Percentiles rank a stretch among this genome's conserved stretches.
Conservation (phyloP, 1,140 invertebrate species). For the Bombus turneri region DNA sequence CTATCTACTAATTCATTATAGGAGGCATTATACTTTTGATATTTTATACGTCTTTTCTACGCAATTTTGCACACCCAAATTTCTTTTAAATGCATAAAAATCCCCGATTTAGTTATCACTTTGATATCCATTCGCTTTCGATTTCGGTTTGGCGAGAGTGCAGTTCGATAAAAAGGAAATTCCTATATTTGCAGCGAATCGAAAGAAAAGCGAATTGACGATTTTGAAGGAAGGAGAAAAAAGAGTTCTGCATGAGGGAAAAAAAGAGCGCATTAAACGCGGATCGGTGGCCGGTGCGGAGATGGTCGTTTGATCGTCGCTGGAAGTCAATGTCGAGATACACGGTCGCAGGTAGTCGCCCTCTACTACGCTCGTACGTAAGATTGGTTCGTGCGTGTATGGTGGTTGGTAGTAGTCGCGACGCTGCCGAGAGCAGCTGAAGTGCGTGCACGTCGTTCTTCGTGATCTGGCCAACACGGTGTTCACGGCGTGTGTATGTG, state of each 20-base stretch:
- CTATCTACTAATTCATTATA: too few species aligned
- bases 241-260: accelerated
- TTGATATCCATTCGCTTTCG: neutral
- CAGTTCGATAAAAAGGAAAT: neutral
- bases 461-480: constrained; percentile 3
- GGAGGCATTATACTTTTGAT: too few species aligned
- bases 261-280: neutral
- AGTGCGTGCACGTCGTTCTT: constrained; percentile 45
- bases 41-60: too few species aligned
- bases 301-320: constrained; percentile 32
- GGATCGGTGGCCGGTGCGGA: constrained; percentile 19
- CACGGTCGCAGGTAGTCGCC: constrained; percentile 56
- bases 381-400: constrained; percentile 33
- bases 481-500: neutral
- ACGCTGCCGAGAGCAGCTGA: constrained; percentile 61
- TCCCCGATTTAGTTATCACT: too few species aligned
- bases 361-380: constrained; percentile 34
- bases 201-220: neutral
- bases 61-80: too few species aligned
- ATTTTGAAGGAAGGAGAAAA: neutral
- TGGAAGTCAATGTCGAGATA: constrained; percentile 50
- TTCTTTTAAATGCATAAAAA: too few species aligned
- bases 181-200: neutral
- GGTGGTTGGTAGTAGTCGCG: constrained; percentile 54
- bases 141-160: too few species aligned